Base-by-base conservation (phyloP, 2,888 invertebrate genomes). In the Nomada lathburiana region DNA sequence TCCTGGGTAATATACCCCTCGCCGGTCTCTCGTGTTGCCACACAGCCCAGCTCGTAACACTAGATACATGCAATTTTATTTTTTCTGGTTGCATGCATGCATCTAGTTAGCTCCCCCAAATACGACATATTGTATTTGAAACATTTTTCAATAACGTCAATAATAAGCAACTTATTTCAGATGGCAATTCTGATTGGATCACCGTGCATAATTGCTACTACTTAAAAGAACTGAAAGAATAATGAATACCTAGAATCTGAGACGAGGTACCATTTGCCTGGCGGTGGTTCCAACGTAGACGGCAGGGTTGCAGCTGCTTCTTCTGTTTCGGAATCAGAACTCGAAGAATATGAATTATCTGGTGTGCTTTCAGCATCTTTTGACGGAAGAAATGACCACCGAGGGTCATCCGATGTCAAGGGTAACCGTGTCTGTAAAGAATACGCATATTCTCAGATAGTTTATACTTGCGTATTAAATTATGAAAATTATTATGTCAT, bases 221-320 rank as follows among this genome's bases (percentile, higher is more conserved):
- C 36, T 36, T 42, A 10, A 26, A 36, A 44, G 63, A 60, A 26
- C 0, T 13, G 11, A 11, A 74, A 63, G 29, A 42, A 18, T 42
- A 0, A 13, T n/a, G 23, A 55, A 68, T 88, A 94, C 94, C 97
- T 96, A 78, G 97, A 97, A 94, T 99, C 99, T 76, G 98, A 98
- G 68, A 98, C 97, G 93, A 97, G 97, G 94, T 97, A 99, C 99
- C 99, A 99, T 90, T 96, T 96, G 16, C 98, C 98, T 1, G 95
- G 94, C 1, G 97, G 95, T 7, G 96, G 94, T 88, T 94, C 89
- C 0, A 94, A 88, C 50, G 93, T 94, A 0, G 93, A 92, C 0
- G 94, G 87, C 36, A 91, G 90, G 74, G 93, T 94, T 13, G 91
- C 94, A 69, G 93, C 79, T 57, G 93, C 86, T 57, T 94, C 94